phyloP scores from a whole-genome alignment of 1,140 invertebrate species.

The Dolichoris vasculosae region DNA sequence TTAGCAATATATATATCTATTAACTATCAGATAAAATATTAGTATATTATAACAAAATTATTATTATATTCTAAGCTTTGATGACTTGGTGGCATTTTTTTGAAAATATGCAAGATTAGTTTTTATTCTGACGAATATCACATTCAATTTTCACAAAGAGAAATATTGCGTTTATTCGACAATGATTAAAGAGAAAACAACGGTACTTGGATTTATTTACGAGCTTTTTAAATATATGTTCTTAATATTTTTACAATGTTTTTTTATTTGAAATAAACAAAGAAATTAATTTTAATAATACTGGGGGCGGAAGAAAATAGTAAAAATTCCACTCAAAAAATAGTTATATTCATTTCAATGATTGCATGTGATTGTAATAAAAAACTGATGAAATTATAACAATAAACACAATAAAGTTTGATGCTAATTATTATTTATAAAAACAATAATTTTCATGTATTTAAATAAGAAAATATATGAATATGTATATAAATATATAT shows the following conservation, averaged over 20 bases:
- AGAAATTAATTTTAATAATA: not conserved
- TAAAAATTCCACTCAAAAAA: no score
- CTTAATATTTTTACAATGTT: not conserved
- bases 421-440: no score
- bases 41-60: conserved; percentile 37
- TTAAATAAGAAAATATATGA: no score
- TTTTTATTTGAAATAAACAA: not conserved
- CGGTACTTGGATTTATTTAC: conserved; percentile 34
- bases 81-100: conserved; percentile 34
- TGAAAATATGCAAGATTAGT: not conserved
- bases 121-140: not conserved
- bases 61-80: conserved; percentile 31
- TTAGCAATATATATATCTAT: conserved; percentile 40
- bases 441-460: no score
- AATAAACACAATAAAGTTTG: no score
- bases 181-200: not conserved
- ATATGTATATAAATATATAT: no score
- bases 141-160: conserved; percentile 22
- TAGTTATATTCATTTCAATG: no score
- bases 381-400: no score
- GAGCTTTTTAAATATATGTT: conserved; percentile 16
- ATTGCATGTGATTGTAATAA: no score
- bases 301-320: not conserved
- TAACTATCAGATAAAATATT: conserved; percentile 43
- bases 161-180: no score